These are phyloP conservation scores for Scelioninae gen. 1 DNA, from an alignment of 2,888 invertebrate species.

Conservation along the genomic window DNA sequence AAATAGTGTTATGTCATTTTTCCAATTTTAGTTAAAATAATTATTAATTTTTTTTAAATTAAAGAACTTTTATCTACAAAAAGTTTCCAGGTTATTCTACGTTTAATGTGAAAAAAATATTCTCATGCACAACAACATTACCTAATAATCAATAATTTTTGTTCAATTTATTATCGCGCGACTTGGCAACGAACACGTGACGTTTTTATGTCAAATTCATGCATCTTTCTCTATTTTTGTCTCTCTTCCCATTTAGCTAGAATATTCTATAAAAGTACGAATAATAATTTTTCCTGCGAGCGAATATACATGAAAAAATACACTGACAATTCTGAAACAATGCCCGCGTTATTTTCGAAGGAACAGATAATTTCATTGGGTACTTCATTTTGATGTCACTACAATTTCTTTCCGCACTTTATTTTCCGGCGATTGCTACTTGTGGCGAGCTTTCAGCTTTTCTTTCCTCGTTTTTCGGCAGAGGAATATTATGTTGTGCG, in stretches of 20 bases:
- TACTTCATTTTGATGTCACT: conserved; percentile 61
- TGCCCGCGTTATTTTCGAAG: conserved; percentile 42
- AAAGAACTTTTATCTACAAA: too few species aligned
- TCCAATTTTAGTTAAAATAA: too few species aligned
- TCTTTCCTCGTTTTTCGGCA: conserved; percentile 41
- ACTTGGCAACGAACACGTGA: too few species aligned
- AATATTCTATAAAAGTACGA: conserved; percentile 19
- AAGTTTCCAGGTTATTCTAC: too few species aligned
- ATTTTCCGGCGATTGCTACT: conserved; percentile 58
- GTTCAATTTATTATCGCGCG: too few species aligned
- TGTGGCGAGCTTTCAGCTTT: conserved; percentile 59
- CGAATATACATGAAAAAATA: conserved; percentile 31
- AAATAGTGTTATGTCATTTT: too few species aligned
- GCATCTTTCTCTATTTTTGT: background rate
- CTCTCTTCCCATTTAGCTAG: conserved; percentile 15
- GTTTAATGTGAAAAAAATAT: too few species aligned
- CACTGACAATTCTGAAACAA: conserved; percentile 42
- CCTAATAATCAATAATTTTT: too few species aligned
- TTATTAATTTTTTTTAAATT: too few species aligned
- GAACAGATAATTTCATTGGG: conserved; percentile 58
- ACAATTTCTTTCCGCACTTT: conserved; percentile 62
- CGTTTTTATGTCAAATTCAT: background rate
- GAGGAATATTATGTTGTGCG: conserved; percentile 46
- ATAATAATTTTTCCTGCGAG: conserved; percentile 41
- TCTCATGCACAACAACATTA: too few species aligned